phyloP scores from a whole-genome alignment of 1,140 invertebrate species.

The Kradibia gibbosae region DNA sequence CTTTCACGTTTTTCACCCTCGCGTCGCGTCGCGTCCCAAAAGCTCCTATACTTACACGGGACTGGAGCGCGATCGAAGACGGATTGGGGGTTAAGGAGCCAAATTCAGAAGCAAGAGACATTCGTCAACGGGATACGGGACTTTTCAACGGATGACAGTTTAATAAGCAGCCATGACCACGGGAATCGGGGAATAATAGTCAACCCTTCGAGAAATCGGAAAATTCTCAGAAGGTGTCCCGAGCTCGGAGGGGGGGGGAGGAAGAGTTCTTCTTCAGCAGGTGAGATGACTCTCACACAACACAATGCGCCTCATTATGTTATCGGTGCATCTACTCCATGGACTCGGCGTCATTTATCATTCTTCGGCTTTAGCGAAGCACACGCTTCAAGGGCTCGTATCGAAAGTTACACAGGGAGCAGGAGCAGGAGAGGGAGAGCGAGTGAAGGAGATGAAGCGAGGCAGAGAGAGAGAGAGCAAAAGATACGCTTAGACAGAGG shows the following conservation, averaged over 20 bases:
- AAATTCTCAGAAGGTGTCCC: slow-evolving; percentile 21
- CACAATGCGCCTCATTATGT: slow-evolving; percentile 56
- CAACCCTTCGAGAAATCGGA: background rate
- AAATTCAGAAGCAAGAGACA: too few relatives aligned
- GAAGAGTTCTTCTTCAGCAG: background rate
- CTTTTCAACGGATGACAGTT: background rate
- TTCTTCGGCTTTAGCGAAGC: slow-evolving; percentile 46
- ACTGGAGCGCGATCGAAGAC: too few relatives aligned
- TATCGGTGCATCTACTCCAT: slow-evolving; percentile 53
- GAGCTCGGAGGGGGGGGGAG: background rate
- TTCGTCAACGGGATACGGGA: too few relatives aligned
- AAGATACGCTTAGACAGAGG: background rate
- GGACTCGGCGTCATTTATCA: slow-evolving; percentile 45
- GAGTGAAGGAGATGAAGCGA: background rate
- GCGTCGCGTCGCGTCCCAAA: too few relatives aligned
- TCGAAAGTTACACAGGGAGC: background rate
- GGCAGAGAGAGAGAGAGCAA: background rate
- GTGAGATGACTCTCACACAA: slow-evolving; percentile 21
- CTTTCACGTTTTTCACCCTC: too few relatives aligned
- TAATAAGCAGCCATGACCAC: background rate
- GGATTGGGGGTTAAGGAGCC: too few relatives aligned
- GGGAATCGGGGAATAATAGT: background rate
- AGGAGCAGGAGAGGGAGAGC: background rate
- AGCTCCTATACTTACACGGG: too few relatives aligned
- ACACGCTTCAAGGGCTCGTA: slow-evolving; percentile 25